These are phyloP conservation scores for Cherax destructor DNA, from an alignment of 1,140 invertebrate genomes.

Conservation along the genomic window DNA sequence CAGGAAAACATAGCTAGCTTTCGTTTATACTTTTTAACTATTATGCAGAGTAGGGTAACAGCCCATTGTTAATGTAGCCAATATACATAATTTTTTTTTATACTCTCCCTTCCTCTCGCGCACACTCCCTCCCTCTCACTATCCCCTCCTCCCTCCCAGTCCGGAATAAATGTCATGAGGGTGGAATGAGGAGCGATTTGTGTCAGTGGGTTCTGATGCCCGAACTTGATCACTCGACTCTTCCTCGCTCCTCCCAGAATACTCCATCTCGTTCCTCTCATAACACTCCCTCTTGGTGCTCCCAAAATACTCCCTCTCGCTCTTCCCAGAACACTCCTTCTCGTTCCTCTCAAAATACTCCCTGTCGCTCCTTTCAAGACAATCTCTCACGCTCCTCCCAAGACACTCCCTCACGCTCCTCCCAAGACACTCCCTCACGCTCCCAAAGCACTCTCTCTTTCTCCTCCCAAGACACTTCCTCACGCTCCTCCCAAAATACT, in stretches of 20 bases:
- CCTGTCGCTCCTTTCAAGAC: too few species aligned
- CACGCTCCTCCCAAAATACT: background rate
- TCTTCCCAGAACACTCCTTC: background rate
- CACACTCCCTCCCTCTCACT: background rate
- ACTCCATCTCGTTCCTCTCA: background rate
- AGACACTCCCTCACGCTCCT: background rate
- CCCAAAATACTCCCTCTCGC: background rate
- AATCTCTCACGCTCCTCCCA: background rate
- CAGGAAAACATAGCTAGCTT: too few species aligned
- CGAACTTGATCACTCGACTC: background rate
- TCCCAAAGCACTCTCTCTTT: background rate
- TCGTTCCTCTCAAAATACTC: too few species aligned
- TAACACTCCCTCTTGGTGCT: too few species aligned
- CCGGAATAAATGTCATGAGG: background rate
- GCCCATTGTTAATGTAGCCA: too few species aligned
- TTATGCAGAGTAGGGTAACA: too few species aligned
- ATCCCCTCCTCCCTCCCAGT: background rate
- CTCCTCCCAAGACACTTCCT: background rate
- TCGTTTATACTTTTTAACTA: too few species aligned
- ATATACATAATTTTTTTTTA: too few species aligned
- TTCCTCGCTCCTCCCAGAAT: background rate
- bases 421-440: background rate
- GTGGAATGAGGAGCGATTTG: background rate
- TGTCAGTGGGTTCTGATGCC: conserved; percentile 20
- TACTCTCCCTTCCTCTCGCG: background rate